These are phyloP conservation scores for Heliconius cydno DNA, from an alignment of 2,888 invertebrate species.

Conservation along the genomic window DNA sequence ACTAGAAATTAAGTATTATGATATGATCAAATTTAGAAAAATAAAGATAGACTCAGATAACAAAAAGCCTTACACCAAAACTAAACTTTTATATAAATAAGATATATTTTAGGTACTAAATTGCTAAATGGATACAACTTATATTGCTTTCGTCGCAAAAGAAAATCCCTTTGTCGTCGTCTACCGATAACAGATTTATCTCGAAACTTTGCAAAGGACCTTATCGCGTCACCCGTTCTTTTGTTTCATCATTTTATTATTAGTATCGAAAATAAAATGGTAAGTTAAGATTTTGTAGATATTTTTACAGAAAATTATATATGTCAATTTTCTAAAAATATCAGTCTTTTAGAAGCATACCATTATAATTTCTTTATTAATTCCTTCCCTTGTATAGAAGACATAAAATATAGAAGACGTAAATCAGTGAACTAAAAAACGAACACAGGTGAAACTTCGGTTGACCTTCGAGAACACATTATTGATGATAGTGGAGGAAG, in stretches of 20 bases:
- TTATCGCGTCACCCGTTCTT: conserved; percentile 26
- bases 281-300: background rate
- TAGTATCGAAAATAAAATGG: conserved; percentile 1
- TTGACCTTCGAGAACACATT: background rate
- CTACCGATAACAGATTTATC: conserved; percentile 37
- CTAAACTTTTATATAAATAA: background rate
- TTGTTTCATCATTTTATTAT: conserved; percentile 23
- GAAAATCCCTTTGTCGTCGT: conserved; percentile 34
- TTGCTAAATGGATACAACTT: conserved; percentile 24
- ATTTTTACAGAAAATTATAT: background rate
- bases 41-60: background rate
- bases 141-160: conserved; percentile 33
- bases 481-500: background rate
- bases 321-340: too few species aligned
- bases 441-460: too few species aligned
- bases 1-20: too few species aligned
- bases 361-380: too few species aligned
- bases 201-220: conserved; percentile 21
- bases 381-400: too few species aligned
- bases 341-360: too few species aligned
- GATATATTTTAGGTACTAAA: conserved; percentile 15
- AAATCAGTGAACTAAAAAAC: too few species aligned
- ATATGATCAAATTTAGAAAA: background rate
- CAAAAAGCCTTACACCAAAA: background rate
- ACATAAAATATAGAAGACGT: too few species aligned